These are phyloP conservation scores for Gadus chalcogrammus DNA, from an alignment of 2,113 vertebrate species.

Conservation along the genomic window DNA sequence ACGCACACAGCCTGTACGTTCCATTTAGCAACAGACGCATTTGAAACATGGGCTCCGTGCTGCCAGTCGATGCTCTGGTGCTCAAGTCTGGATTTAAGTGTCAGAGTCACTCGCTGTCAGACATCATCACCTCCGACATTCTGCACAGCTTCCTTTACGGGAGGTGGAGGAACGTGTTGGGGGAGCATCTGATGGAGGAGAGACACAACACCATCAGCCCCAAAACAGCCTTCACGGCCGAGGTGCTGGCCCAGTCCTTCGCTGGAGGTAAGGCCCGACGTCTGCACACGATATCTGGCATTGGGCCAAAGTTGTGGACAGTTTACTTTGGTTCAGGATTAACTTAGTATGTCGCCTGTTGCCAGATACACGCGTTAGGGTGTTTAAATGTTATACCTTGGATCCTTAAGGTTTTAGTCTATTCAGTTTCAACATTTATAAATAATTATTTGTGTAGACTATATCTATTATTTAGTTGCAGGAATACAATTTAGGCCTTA, in stretches of 20 bases:
- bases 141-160: constrained; percentile 97
- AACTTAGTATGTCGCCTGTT: too few species aligned
- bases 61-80: constrained; percentile 85
- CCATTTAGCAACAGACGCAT: background rate
- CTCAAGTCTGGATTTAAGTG: constrained; percentile 88
- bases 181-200: constrained; percentile 89
- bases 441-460: too few species aligned
- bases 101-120: constrained; percentile 82
- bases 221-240: constrained; percentile 93
- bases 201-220: constrained; percentile 74
- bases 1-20: background rate
- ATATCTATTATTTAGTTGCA: too few species aligned
- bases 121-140: constrained; percentile 96
- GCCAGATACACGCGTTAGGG: too few species aligned
- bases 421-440: too few species aligned
- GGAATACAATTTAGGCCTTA: too few species aligned
- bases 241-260: constrained; percentile 95
- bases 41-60: constrained; percentile 86
- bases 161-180: constrained; percentile 92
- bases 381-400: too few species aligned
- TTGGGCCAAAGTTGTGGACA: background rate
- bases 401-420: too few species aligned
- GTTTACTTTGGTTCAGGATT: background rate
- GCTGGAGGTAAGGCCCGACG: constrained; percentile 79
- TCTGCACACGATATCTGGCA: background rate